Base-by-base conservation (phyloP, 2,888 invertebrate species). In the Sycophila texana region DNA sequence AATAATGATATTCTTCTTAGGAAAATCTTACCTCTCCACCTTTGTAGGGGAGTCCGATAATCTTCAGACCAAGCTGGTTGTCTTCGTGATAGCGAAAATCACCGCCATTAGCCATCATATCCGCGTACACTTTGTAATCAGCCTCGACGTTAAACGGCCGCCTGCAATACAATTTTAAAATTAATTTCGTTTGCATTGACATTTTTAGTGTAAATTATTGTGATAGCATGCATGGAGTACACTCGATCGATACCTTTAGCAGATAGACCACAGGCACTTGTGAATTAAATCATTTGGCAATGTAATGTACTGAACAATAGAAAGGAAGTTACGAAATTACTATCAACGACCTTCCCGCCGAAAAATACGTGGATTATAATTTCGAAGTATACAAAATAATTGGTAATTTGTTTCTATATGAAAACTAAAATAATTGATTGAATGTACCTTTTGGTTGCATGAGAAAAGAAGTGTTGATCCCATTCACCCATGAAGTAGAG, bases 401-500 rank as follows among this genome's bases (percentile, higher is more conserved):
- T 39, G 10, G 10, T 10, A 7, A 39, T 39, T 1, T 10, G 7
- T 39, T 39, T 39, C 1, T 39, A 7, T 39, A 10, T 39, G 7
- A 39, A 4, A 39, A 10, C 10, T 1, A 39, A 39, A 39, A 39
- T 39, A 10, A 39, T 39, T 39, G 10, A 26, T 58, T 57, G n/a
- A 39, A 53, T 63, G 55, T 91, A 94, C 94, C 91, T 91, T 82
- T 86, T 89, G 0, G 95, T 95, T 51, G 90, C 86, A 58, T 91
- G 91, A 0, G 91, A 90, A 60, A 92, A 85, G 86, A 95, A 96
- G 1, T 94, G 93, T 16, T 91, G 88, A 84, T 93, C 91, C 96
- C 96, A 96, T 81, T 93, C 93, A 4, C 94, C 95, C 74, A 92
- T 93, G 85, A 95, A 96, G 86, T 95, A 95, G 47, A 95, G 91